phyloP scores from a whole-genome alignment of 2,888 invertebrate genomes.

The Cosmia pyralina region DNA sequence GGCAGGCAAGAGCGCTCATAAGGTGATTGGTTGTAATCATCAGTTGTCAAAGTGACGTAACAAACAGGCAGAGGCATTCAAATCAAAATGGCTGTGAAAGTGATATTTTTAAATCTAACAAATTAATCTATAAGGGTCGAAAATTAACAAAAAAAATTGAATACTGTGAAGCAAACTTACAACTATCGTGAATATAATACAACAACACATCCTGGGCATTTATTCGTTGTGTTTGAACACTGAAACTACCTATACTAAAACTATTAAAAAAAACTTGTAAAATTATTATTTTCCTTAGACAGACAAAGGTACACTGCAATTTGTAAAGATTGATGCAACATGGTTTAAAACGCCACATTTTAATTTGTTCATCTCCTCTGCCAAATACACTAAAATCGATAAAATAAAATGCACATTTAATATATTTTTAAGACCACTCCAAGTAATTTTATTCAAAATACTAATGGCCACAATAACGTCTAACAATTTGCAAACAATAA shows the following conservation, averaged over 20 bases:
- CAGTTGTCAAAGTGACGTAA: constrained; percentile 63
- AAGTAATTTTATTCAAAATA: constrained; percentile 72
- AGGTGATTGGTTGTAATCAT: constrained; percentile 65
- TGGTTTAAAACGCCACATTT: constrained; percentile 52
- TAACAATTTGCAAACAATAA: constrained; percentile 64
- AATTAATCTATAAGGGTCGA: constrained; percentile 69
- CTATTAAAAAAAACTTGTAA: constrained; percentile 60
- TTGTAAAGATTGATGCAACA: constrained; percentile 61
- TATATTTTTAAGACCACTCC: constrained; percentile 49
- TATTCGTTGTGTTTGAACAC: constrained; percentile 86
- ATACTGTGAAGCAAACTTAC: constrained; percentile 83
- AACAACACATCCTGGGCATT: constrained; percentile 75
- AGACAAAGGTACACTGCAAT: constrained; percentile 66
- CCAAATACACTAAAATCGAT: constrained; percentile 66
- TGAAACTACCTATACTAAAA: constrained; percentile 69
- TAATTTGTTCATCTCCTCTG: constrained; percentile 76
- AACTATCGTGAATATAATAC: constrained; percentile 79
- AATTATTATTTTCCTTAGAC: constrained; percentile 54
- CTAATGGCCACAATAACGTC: constrained; percentile 80
- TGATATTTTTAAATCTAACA: constrained; percentile 70
- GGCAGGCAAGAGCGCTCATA: constrained; percentile 83
- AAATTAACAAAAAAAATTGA: constrained; percentile 71
- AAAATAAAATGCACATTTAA: constrained; percentile 63
- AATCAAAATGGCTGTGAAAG: constrained; percentile 72
- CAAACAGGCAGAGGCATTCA: constrained; percentile 79